Evolutionary conservation across 2,113 vertebrate species (phyloP), one percentile per base, ranked within the genome.

Genomic region (Neogobius melanostomus): DNA sequence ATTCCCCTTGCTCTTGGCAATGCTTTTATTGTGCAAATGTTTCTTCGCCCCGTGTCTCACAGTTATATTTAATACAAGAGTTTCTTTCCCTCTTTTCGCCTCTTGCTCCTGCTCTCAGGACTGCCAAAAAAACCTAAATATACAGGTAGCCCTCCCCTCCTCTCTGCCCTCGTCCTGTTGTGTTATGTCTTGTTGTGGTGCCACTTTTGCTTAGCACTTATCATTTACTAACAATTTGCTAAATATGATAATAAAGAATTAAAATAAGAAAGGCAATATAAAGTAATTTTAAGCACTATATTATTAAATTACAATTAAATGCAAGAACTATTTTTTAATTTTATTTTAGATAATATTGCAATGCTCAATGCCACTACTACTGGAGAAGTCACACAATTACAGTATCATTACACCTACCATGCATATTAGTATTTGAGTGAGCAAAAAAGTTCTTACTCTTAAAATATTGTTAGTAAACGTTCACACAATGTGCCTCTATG

Each of bases 111-210:
- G 75, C 82, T 82, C 71, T 84, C 91, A 94, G 93, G 91, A 88
- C 88, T 93, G 90, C 91, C 92, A 89, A 88, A 91, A 92, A 92
- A 90, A 91, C 91, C 85, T 80, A 86, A 81, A 28, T 91, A 85
- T 93, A 72, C 93, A 95, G 94, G 94, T 94, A 93, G 91, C 79
- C 87, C 82, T 83, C 54, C 52, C 60, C 74, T 52, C 14, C 45
- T 64, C 61, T 64, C 74, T 59, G 43, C 57, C 56, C 61, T 59
- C 53, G 71, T 64, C 14, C 49, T 57, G 6, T 63, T 44, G 62
- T 62, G 16, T 68, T 70, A 54, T 16, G 51, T 77, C 66, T 63
- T 62, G 52, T 68, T 74, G 70, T 83, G 44, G 63, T 74, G 52
- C 74, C 21, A 74, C 56, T 61, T 57, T 16, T 76, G 28, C 51